Conservation (phyloP, 2,797 vertebrate species). For the Falco novaeseelandiae region DNA sequence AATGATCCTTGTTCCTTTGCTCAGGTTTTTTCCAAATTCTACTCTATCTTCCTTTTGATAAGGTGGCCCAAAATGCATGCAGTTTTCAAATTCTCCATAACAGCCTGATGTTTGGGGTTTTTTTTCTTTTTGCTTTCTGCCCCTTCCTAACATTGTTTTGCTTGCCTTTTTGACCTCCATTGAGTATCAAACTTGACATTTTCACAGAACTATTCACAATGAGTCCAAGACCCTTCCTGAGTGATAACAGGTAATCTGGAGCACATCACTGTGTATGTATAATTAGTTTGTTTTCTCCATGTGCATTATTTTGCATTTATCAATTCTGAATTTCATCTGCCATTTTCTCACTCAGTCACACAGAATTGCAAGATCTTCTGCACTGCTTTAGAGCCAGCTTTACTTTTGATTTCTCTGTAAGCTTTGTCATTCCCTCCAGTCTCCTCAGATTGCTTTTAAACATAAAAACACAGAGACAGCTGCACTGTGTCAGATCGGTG, state of each 20-base stretch:
- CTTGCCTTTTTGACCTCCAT: neutral
- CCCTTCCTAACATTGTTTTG: neutral
- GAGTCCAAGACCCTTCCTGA: conserved; percentile 13
- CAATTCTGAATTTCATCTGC: conserved; percentile 11
- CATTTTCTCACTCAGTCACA: neutral
- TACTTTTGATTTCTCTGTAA: neutral
- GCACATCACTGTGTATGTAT: neutral
- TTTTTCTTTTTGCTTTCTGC: neutral
- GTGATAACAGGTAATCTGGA: neutral
- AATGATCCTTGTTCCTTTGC: neutral
- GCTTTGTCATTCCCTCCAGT: neutral
- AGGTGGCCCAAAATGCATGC: neutral
- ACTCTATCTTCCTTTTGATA: neutral
- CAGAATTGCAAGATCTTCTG: neutral
- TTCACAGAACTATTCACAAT: neutral
- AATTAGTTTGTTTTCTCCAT: neutral
- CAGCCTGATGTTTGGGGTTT: neutral
- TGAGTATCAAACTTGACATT: neutral
- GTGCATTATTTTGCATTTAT: neutral
- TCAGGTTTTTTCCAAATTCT: neutral
- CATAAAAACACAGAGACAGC: neutral
- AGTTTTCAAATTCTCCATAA: neutral
- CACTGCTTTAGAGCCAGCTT: neutral
- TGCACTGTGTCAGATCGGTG: neutral
- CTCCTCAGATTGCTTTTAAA: neutral